Conservation (phyloP, 1,140 invertebrate species). For the Mycetomoellerius zeteki region DNA sequence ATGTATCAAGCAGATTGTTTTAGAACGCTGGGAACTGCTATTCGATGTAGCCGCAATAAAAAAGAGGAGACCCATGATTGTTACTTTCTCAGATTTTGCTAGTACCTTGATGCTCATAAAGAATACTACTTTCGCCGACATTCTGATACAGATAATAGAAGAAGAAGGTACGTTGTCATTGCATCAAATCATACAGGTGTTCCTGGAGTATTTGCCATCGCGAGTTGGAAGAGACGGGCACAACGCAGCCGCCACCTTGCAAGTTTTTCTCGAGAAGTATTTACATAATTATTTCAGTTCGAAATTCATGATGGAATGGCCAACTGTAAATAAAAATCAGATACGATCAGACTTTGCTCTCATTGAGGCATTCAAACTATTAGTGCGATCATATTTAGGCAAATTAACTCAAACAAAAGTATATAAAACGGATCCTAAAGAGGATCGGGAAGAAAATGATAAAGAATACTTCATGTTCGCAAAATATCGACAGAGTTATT, state of each 20-base stretch:
- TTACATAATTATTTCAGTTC: conserved; percentile 85
- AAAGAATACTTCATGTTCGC: conserved; percentile 85
- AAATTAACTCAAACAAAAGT: conserved; percentile 85
- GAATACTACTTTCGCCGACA: conserved; percentile 84
- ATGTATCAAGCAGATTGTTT: conserved; percentile 81
- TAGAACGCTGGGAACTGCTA: conserved; percentile 87
- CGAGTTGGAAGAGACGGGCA: conserved; percentile 88
- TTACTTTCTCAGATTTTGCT: conserved; percentile 88
- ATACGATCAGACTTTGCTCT: conserved; percentile 85
- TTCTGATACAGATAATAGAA: conserved; percentile 85
- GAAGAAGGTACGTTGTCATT: conserved; percentile 83
- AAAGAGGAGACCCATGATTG: conserved; percentile 79
- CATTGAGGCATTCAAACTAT: conserved; percentile 87
- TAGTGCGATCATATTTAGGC: conserved; percentile 88
- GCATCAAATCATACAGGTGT: conserved; percentile 88
- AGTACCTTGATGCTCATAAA: conserved; percentile 87
- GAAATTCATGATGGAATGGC: conserved; percentile 75
- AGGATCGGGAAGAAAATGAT: conserved; percentile 74
- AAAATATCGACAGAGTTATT: conserved; percentile 84
- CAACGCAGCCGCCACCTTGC: conserved; percentile 86
- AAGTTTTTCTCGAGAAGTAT: conserved; percentile 88
- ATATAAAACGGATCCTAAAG: conserved; percentile 77
- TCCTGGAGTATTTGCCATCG: conserved; percentile 88
- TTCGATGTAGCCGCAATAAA: conserved; percentile 86
- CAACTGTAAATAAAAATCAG: conserved; percentile 75